phyloP scores from a whole-genome alignment of 2,888 invertebrate genomes.

The Ypsolopha scabrella region DNA sequence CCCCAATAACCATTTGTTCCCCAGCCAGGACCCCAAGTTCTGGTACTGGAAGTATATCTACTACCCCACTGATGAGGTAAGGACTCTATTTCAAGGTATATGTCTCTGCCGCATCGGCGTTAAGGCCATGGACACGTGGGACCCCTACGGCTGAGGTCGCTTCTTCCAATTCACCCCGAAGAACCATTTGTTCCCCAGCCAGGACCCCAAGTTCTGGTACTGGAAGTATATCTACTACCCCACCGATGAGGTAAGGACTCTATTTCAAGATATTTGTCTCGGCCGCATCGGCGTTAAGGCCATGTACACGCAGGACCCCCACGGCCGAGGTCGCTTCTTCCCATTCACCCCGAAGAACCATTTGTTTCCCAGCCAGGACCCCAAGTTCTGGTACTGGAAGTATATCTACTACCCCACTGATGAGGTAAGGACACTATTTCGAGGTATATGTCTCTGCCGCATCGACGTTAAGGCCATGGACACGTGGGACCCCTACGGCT shows the following conservation, averaged over 20 bases:
- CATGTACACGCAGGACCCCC: constrained; percentile 82
- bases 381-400: no score
- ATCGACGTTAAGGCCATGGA: constrained; percentile 90
- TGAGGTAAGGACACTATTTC: neutral
- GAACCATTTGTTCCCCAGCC: constrained; percentile 75
- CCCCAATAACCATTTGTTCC: constrained; percentile 88
- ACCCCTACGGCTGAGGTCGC: constrained; percentile 80
- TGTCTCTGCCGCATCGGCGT: constrained; percentile 91
- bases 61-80: neutral
- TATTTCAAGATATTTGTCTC: constrained; percentile 77
- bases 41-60: no score
- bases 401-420: no score
- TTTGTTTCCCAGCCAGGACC: constrained; percentile 39
- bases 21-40: no score
- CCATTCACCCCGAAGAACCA: constrained; percentile 95
- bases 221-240: no score
- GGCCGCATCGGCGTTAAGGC: constrained; percentile 87
- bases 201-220: no score
- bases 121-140: constrained; percentile 84
- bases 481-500: constrained; percentile 79
- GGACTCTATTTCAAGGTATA: constrained; percentile 60
- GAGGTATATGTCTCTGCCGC: constrained; percentile 84
- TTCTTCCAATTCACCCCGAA: constrained; percentile 96
- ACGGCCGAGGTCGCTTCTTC: constrained; percentile 86
- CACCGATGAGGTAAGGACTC: neutral